Base-by-base conservation (phyloP, 2,888 invertebrate species). In the Acleris laterana region DNA sequence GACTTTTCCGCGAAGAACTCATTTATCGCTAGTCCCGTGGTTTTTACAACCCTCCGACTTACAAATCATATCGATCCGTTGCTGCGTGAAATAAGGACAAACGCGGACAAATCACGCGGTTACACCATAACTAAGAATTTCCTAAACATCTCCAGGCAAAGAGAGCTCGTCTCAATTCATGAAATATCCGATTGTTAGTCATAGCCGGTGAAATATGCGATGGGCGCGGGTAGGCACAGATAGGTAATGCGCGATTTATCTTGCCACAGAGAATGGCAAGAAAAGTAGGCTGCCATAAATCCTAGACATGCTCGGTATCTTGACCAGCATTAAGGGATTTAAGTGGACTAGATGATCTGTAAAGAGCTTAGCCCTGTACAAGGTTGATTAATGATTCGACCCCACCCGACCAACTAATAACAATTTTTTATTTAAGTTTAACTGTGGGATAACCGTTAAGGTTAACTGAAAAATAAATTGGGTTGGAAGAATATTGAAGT, bases 181-280 rank as follows among this genome's bases (percentile, higher is more conserved):
- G 46, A 52, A 46, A 63, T 48, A 32, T 46, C 25, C 38, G 32
- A 48, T 58, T 52, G 46, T 59, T 65, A 57, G 3, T 20, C 44
- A 25, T 57, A 28, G 49, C 61, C 38, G 7, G 25, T 9, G 61
- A 65, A 32, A 56, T 56, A 61, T 65, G 60, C 56, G 64, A 58
- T 19, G 19, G 49, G 60, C 22, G 44, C 55, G 64, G 53, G 59
- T 60, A 60, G 59, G 56, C 61, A 65, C 61, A 61, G 65, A 65
- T 65, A 65, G 60, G 64, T 44, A 60, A 60, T 61, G 61, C 17
- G 22, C 65, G 32, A 65, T 65, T 51, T 56, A 56, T 65, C 65
- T 61, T 65, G 50, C 55, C 55, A 56, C 61, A 20, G 19, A 28
- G 65, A 61, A 61, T 65, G 56, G 60, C 17, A 50, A 7, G 51